Conservation (phyloP, 2,113 vertebrate genomes). For the Chaetops frenatus region DNA sequence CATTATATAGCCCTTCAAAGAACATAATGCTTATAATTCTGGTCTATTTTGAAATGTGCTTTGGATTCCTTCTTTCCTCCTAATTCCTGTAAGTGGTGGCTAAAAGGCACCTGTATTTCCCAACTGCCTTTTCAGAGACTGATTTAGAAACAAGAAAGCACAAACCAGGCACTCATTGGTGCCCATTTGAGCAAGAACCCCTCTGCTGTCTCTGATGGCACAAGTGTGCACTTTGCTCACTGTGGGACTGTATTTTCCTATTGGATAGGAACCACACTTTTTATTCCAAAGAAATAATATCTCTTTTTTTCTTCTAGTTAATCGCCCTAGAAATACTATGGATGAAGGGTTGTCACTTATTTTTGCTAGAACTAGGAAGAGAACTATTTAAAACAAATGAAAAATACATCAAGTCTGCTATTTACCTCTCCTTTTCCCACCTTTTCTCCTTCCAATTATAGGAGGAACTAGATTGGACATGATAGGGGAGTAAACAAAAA, state of each 20-base stretch:
- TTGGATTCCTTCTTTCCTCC: not conserved
- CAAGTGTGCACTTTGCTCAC: not conserved
- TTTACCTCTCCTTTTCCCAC: not conserved
- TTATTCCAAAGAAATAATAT: not conserved
- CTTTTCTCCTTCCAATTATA: not conserved
- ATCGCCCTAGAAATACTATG: not conserved
- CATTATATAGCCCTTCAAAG: not conserved
- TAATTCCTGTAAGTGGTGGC: not conserved
- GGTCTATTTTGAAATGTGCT: not conserved
- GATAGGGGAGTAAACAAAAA: not conserved
- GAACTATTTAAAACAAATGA: not conserved
- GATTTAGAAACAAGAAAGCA: not conserved
- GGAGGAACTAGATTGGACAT: not conserved
- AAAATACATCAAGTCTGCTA: not conserved
- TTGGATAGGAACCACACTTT: not conserved
- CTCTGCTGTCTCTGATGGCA: not conserved
- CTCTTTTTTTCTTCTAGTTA: not conserved
- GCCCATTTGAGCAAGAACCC: not conserved
- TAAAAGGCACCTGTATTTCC: not conserved
- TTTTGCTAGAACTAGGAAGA: not conserved
- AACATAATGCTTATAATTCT: not conserved
- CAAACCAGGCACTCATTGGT: not conserved
- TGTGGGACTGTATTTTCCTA: not conserved
- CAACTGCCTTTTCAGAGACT: not conserved
- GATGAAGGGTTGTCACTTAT: not conserved